These are phyloP conservation scores for Chitala chitala DNA, from an alignment of 2,113 vertebrate species.

Conservation along the genomic window DNA sequence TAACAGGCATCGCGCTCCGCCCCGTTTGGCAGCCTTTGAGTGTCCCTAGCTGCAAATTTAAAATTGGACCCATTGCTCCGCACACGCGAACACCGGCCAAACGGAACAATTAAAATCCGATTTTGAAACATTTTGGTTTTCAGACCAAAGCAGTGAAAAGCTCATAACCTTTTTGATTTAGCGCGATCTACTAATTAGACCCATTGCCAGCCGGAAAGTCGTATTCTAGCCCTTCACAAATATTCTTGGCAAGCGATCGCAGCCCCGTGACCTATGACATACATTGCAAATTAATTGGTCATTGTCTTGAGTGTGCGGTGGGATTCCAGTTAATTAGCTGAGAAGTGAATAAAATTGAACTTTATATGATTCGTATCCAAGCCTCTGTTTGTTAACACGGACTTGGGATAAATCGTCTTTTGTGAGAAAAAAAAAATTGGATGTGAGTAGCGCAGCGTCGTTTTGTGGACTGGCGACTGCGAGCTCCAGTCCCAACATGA, in stretches of 20 bases:
- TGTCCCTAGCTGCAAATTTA: background rate
- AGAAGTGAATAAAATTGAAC: conserved; percentile 79
- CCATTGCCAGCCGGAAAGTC: conserved; percentile 70
- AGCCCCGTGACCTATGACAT: conserved; percentile 78
- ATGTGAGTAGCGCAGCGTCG: conserved; percentile 82
- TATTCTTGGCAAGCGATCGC: conserved; percentile 67
- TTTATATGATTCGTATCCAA: conserved; percentile 77
- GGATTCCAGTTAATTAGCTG: conserved; percentile 96
- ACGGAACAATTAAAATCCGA: conserved; percentile 70
- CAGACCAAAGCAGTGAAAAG: conserved; percentile 56
- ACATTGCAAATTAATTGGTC: conserved; percentile 82
- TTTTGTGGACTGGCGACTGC: conserved; percentile 83
- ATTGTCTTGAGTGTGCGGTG: conserved; percentile 72
- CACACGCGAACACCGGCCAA: conserved; percentile 19
- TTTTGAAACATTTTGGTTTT: conserved; percentile 66
- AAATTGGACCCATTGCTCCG: conserved; percentile 38
- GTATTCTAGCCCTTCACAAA: conserved; percentile 67
- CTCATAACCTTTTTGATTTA: conserved; percentile 58
- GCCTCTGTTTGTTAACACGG: conserved; percentile 76
- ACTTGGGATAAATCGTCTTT: conserved; percentile 86
- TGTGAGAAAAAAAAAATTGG: conserved; percentile 80
- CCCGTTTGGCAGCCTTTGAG: background rate
- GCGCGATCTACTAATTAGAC: conserved; percentile 78
- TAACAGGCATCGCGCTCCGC: background rate
- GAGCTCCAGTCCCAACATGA: conserved; percentile 75